Base-by-base conservation (phyloP, 2,888 invertebrate genomes). In the Trissolcus brochymenae region DNA sequence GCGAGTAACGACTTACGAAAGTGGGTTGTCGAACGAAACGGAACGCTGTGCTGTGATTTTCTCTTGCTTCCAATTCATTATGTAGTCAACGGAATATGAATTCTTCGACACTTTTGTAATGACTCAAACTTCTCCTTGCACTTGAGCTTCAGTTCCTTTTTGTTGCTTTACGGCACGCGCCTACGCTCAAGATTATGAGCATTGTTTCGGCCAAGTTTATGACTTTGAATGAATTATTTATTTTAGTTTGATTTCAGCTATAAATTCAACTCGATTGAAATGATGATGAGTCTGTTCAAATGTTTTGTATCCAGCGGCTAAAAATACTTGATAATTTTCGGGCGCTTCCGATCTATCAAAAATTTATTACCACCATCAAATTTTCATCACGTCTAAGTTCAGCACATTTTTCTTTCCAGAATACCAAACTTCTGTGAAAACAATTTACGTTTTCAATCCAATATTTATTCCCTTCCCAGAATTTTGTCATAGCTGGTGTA, bases 21-120 rank as follows among this genome's bases (percentile, higher is more conserved):
- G 78, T 78, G 67, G 75, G 71, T 78, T 78, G 75, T 59, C 73
- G 75, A 67, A 74, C 41, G 71, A 75, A 75, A 71, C 74, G 54
- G 35, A 59, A 65, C 61, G 46, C 60, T 19, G 19, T 19, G 66
- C 60, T 74, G 74, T 54, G 71, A 67, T 78, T 78, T 78, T 78
- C 78, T 78, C 74, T 56, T 21, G 51, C 46, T 57, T 62, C 51
- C 61, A 55, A 65, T 78, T 74, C 68, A 61, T 73, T 70, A 66
- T 43, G n/a, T 67, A 68, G 71, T 67, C 62, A 65, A 43, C 41
- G 55, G 57, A 62, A 72, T 67, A 66, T 67, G 67, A 76, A 76
- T 62, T 62, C 49, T 49, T 41, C 41, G 57, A 46, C 41, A 51
- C 51, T 60, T 74, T 66, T 75, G 60, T 59, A 25, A 64, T 56